A percentile compares a stretch with the other conserved stretches of the same genome.
phyloP scores from a whole-genome alignment of 2,888 invertebrate species.

The Nephrocerus scutellatus region DNA sequence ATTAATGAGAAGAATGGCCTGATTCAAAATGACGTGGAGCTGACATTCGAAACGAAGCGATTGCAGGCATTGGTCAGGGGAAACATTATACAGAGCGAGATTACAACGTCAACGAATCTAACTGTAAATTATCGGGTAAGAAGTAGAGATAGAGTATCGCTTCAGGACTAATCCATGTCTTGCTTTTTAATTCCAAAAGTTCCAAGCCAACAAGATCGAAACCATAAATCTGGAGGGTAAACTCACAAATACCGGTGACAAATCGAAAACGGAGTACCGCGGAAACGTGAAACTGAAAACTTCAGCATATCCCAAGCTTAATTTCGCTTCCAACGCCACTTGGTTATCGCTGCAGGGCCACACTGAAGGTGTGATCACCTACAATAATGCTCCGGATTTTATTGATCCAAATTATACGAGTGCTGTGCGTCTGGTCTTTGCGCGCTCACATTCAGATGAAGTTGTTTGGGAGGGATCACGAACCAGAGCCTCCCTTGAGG shows the following conservation, averaged over 20 bases:
- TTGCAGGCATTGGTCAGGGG: conserved; percentile 67
- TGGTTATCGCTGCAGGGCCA: conserved; percentile 67
- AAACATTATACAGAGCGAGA: conserved; percentile 54
- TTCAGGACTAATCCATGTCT: neutral
- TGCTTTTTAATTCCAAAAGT: conserved; percentile 26
- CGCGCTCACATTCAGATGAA: conserved; percentile 56
- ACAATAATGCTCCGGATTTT: conserved; percentile 59
- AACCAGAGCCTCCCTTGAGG: conserved; percentile 56
- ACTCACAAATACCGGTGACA: conserved; percentile 49
- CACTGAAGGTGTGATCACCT: conserved; percentile 62
- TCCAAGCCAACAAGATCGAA: conserved; percentile 41
- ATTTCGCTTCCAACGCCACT: conserved; percentile 58
- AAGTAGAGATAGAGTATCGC: no score
- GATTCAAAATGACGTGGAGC: conserved; percentile 67
- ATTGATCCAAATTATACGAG: conserved; percentile 56
- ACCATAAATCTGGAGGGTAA: conserved; percentile 49
- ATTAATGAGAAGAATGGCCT: conserved; percentile 61
- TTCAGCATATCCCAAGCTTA: conserved; percentile 68
- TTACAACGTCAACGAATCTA: conserved; percentile 41
- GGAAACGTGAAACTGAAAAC: conserved; percentile 64
- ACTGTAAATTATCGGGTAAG: conserved; percentile 53
- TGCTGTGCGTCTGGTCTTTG: conserved; percentile 54
- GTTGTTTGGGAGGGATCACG: conserved; percentile 49
- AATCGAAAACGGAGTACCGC: conserved; percentile 45
- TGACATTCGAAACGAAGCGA: conserved; percentile 72